These are phyloP conservation scores for Marcusenius ussheri DNA, from an alignment of 2,113 vertebrate species.

Conservation along the genomic window DNA sequence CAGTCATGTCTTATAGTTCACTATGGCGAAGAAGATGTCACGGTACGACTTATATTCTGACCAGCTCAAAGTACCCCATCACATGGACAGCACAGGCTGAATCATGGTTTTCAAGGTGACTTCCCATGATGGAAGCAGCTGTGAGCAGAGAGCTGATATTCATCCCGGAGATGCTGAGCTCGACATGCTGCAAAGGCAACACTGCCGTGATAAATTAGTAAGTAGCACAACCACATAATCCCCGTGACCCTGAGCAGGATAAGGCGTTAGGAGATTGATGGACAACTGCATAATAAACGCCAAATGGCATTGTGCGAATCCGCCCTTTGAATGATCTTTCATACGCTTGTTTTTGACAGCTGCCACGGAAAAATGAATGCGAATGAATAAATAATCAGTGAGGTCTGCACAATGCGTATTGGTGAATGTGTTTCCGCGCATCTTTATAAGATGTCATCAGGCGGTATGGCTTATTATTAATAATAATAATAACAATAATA, in stretches of 20 bases:
- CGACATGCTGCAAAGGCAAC: slow-evolving; percentile 25
- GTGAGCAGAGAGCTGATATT: neutral
- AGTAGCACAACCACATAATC: slow-evolving; percentile 51
- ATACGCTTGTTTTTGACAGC: slow-evolving; percentile 22
- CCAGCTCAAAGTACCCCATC: neutral
- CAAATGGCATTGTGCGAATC: slow-evolving; percentile 33
- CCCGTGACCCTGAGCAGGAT: neutral
- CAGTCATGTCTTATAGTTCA: neutral
- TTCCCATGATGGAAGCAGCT: neutral
- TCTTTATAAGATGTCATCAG: neutral
- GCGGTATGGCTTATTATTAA: neutral
- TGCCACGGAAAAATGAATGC: slow-evolving; percentile 22
- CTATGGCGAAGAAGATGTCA: slow-evolving; percentile 13
- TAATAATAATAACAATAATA: neutral
- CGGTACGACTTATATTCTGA: neutral
- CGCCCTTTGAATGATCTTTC: slow-evolving; percentile 29
- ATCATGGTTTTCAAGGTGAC: neutral
- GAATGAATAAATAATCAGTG: slow-evolving; percentile 31
- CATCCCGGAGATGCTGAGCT: neutral
- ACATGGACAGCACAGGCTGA: neutral
- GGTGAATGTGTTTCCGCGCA: neutral
- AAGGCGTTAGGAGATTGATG: neutral
- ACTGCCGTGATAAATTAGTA: slow-evolving; percentile 45
- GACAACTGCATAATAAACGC: slow-evolving; percentile 52
- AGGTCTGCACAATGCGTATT: slow-evolving; percentile 9